Evolutionary conservation across 2,888 invertebrate genomes (phyloP).

Genomic region (Drosophila atroscutellata): DNA sequence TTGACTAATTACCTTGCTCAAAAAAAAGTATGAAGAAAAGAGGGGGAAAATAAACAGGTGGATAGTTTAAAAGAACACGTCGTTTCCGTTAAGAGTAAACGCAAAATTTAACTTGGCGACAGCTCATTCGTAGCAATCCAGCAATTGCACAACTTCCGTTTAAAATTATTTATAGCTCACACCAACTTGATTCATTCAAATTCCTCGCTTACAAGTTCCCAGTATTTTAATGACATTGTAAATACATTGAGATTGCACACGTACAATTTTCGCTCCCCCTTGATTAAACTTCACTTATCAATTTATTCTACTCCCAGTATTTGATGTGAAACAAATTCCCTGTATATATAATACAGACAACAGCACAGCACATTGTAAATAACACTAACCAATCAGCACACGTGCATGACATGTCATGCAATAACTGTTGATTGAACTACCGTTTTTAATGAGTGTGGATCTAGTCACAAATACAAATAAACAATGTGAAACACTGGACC

Average conservation of each 20-base stretch:
- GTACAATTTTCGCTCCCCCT: background rate
- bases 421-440: constrained; percentile 71
- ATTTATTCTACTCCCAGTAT: constrained; percentile 9
- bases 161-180: background rate
- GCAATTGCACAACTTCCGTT: constrained; percentile 16
- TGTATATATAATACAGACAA: background rate
- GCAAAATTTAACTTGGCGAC: constrained; percentile 16
- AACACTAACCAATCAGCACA: constrained; percentile 21
- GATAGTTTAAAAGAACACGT: constrained; percentile 17
- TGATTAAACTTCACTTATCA: background rate
- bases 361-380: constrained; percentile 1
- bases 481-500: constrained; percentile 85
- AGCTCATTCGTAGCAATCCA: constrained; percentile 19
- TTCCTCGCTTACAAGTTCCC: background rate
- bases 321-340: background rate
- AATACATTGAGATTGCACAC: background rate
- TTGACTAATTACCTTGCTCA: constrained; percentile 64
- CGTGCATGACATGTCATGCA: constrained; percentile 14
- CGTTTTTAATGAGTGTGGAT: constrained; percentile 86
- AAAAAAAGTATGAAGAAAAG: background rate
- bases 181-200: constrained; percentile 24
- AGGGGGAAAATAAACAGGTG: constrained; percentile 34
- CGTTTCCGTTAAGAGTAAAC: constrained; percentile 33
- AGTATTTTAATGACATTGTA: background rate
- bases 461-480: constrained; percentile 84